A percentile compares a stretch with the other conserved stretches of the same genome.
phyloP scores from a whole-genome alignment of 2,113 vertebrate genomes.

The Malurus elegans region DNA sequence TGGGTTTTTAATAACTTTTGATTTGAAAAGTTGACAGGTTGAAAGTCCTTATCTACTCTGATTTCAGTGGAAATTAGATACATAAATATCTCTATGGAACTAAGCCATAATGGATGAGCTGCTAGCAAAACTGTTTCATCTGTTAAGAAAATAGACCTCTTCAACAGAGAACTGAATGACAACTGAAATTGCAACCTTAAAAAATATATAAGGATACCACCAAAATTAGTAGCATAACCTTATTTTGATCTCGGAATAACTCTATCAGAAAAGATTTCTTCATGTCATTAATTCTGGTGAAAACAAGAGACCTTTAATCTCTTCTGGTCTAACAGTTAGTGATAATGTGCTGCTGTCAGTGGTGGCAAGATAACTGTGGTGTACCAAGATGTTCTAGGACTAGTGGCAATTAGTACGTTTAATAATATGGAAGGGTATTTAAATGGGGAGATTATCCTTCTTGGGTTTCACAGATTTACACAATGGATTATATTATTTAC shows the following conservation, averaged over 20 bases:
- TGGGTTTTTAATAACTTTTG: background rate
- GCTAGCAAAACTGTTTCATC: background rate
- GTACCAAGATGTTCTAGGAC: background rate
- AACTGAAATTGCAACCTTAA: background rate
- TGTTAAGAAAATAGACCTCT: background rate
- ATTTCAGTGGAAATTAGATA: slow-evolving; percentile 1
- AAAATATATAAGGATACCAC: background rate
- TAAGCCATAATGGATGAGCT: background rate
- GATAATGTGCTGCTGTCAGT: background rate
- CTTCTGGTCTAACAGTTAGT: no score
- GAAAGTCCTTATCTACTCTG: background rate
- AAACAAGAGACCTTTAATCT: background rate
- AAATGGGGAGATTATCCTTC: background rate
- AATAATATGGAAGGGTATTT: background rate
- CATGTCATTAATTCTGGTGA: background rate
- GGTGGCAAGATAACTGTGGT: background rate
- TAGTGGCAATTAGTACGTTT: background rate
- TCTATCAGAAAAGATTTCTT: background rate
- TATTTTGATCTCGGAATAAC: background rate
- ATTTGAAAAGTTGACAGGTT: background rate
- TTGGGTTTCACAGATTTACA: background rate
- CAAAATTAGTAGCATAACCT: background rate
- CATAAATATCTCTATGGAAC: background rate
- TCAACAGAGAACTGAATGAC: background rate
- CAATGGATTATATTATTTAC: background rate